Base-by-base conservation (phyloP, 2,888 invertebrate species). In the Lasioglossum villosulum region DNA sequence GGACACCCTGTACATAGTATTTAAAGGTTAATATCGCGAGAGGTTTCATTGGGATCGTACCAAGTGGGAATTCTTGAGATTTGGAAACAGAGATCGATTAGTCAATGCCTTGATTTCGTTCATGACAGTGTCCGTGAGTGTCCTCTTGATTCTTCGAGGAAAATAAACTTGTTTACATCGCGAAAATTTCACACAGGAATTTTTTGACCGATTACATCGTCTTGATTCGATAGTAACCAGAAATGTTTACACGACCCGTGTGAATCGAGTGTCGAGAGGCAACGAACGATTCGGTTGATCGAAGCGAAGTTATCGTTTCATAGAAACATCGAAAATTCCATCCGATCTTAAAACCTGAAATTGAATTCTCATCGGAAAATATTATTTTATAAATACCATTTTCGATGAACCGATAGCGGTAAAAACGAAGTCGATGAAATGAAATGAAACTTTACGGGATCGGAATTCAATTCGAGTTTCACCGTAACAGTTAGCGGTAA, bases 61-160 rank as follows among this genome's bases (percentile, higher is more conserved):
- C 78, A 34, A 56, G 19, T 74, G 19, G 23, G 37, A 37, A 48
- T 79, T 75, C 5, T 23, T 82, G 2, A 82, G 12, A 37, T 30
- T 66, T 5, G 83, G 74, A 1, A 66, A 1, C 42, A 88, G 77
- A 2, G 80, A 70, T 52, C 45, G 77, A 16, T 12, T n/a, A n/a
- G 45, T n/a, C 0, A 75, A 75, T n/a, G n/a, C 19, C 30, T 14
- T 73, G 75, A 87, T 75, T 45, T n/a, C 71, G 71, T 90, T 90
- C 90, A 90, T 90, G 75, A 42, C 83, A 74, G 8, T 66, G 23
- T 19, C 10, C n/a, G n/a, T n/a, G 2, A 4, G 10, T 3, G n/a
- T 1, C 23, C 14, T 4, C 39, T 4, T 3, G 68, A 68, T n/a
- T 59, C 39, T n/a, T 16, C 12, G 45, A 10, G n/a, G 19, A 12